A percentile compares a stretch with the other conserved stretches of the same genome.
Evolutionary conservation across 2,888 invertebrate species (phyloP).

Genomic region (Uloborus plumipes): DNA sequence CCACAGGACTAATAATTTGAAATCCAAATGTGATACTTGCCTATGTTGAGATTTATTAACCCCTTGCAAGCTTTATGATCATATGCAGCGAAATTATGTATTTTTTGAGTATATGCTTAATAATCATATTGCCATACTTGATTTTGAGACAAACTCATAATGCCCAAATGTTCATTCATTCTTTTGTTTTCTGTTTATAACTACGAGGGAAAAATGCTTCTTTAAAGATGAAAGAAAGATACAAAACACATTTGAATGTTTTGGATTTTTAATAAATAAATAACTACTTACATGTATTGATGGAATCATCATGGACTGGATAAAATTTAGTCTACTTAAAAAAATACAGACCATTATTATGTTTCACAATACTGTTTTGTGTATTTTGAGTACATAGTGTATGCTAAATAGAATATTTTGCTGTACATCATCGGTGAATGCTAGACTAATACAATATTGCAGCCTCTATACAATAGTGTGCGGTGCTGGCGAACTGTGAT

Average conservation of each 20-base stretch:
- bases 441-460: conserved; percentile 43
- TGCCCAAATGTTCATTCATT: too few species aligned
- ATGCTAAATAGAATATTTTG: conserved; percentile 57
- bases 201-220: too few species aligned
- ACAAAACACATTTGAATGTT: conserved; percentile 27
- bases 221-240: background rate
- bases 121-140: too few species aligned
- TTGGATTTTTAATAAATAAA: conserved; percentile 58
- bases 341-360: conserved; percentile 54
- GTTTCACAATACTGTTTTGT: conserved; percentile 56
- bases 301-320: conserved; percentile 58
- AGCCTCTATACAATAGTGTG: conserved; percentile 17
- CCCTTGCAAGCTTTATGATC: too few species aligned
- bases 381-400: conserved; percentile 44
- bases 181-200: too few species aligned
- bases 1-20: too few species aligned
- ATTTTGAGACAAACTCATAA: too few species aligned
- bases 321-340: conserved; percentile 59
- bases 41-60: too few species aligned
- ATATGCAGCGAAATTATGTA: too few species aligned
- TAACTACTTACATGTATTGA: conserved; percentile 56
- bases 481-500: conserved; percentile 43
- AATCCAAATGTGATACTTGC: too few species aligned
- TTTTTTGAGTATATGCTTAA: too few species aligned
- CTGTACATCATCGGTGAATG: conserved; percentile 46